Base-by-base conservation (phyloP, 2,113 vertebrate genomes). In the Bucco capensis region DNA sequence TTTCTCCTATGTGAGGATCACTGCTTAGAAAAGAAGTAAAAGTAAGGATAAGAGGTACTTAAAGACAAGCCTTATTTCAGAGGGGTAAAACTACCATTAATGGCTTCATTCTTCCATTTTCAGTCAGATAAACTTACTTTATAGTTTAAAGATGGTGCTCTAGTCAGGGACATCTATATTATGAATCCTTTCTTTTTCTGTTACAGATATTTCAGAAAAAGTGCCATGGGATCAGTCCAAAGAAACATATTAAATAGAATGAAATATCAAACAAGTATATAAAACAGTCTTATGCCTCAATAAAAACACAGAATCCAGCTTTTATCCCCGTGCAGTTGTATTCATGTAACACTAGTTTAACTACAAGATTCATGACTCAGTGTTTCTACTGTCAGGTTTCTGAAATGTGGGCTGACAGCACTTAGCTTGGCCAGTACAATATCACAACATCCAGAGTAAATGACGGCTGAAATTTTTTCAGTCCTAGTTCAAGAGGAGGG, bases 331-430 rank as follows among this genome's bases (percentile, higher is more conserved):
- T 56, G 44, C 46, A 80, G 61, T 77, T 6, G 2, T 47, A 71
- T 28, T 88, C 42, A 44, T 19, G 3, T 44, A 92, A 64, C 40
- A 42, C 22, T 21, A 60, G 24, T 65, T 61, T 84, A 81, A 72
- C 51, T 93, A 21, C 28, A 53, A 40, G 61, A 95, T 81, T 71
- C 25, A 23, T 94, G 92, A 95, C 65, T 95, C 90, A 94, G 21
- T 95, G 88, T 92, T 95, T 91, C 83, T 83, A 30, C 93, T 94
- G 88, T 78, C 90, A 86, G 67, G 53, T 94, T 95, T 81, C 76
- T 86, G 61, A 74, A 75, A 86, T 33, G 88, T 95, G 92, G 93
- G 88, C 61, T 88, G 90, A 88, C 61, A 89, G 69, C 50, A 50
- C 76, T 89, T 71, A 69, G 49, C 57, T 86, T 71, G 83, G 79